Evolutionary conservation across 2,113 vertebrate species (phyloP).

Genomic region (Dasyurus viverrinus): DNA sequence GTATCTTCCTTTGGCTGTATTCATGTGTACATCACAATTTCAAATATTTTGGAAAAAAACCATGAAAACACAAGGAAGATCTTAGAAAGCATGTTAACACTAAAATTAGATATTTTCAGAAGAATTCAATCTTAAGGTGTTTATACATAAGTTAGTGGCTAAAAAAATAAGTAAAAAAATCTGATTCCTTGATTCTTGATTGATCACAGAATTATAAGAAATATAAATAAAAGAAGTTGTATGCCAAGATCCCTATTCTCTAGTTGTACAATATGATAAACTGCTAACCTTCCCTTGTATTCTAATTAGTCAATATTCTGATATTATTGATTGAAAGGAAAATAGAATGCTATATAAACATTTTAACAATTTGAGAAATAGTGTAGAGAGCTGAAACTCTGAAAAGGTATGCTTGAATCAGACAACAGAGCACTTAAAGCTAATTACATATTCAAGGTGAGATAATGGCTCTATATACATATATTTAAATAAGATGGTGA

Average conservation of each 20-base stretch:
- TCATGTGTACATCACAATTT: slow-evolving; percentile 22
- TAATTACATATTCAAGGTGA: no score
- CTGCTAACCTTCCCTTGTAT: not conserved
- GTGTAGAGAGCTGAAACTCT: no score
- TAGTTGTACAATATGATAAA: slow-evolving; percentile 40
- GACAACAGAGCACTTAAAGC: no score
- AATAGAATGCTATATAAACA: not conserved
- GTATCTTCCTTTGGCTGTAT: not conserved
- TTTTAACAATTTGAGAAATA: not conserved
- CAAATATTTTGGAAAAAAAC: not conserved
- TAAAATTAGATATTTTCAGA: not conserved
- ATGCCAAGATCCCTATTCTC: slow-evolving; percentile 25
- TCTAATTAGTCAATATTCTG: slow-evolving; percentile 25
- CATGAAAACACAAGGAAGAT: not conserved
- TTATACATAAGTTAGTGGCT: slow-evolving; percentile 12
- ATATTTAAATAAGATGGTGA: no score
- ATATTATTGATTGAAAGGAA: slow-evolving; percentile 11
- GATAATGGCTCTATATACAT: no score
- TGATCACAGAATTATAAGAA: slow-evolving; percentile 35
- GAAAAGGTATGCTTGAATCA: no score
- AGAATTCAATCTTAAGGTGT: not conserved
- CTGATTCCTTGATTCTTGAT: slow-evolving; percentile 33
- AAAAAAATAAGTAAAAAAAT: not conserved
- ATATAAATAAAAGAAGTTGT: not conserved
- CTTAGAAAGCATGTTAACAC: not conserved